A percentile compares a stretch with the other conserved stretches of the same genome.
phyloP scores from a whole-genome alignment of 2,888 invertebrate genomes.

The Nomada fabriciana region DNA sequence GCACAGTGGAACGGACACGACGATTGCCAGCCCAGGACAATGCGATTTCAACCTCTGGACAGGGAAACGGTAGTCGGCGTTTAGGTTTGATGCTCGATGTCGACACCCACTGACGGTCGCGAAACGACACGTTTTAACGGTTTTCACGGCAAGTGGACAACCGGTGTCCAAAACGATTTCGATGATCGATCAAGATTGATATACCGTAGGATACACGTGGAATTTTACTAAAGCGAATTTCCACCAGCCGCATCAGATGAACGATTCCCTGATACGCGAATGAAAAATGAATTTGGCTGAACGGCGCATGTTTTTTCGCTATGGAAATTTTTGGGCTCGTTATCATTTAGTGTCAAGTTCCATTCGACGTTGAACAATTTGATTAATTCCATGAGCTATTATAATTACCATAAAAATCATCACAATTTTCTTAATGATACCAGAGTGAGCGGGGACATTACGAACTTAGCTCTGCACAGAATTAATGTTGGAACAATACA shows the following conservation, averaged over 20 bases:
- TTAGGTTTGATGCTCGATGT: conserved; percentile 45
- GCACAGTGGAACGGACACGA: conserved; percentile 29
- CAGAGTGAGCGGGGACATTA: too few relatives aligned
- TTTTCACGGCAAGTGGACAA: conserved; percentile 50
- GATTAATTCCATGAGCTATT: too few relatives aligned
- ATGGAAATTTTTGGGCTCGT: too few relatives aligned
- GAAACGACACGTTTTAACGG: conserved; percentile 42
- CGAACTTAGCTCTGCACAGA: too few relatives aligned
- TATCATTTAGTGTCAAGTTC: too few relatives aligned
- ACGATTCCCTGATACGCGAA: conserved; percentile 26
- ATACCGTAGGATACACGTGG: conserved; percentile 5
- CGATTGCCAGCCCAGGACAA: conserved; percentile 42
- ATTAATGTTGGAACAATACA: too few relatives aligned
- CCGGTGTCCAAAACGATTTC: conserved; percentile 41
- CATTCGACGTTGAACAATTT: neutral
- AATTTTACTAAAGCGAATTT: conserved; percentile 31
- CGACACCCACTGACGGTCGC: conserved; percentile 36
- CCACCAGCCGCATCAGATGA: conserved; percentile 1
- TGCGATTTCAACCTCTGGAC: conserved; percentile 39
- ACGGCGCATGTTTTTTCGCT: too few relatives aligned
- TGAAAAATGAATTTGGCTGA: conserved; percentile 11
- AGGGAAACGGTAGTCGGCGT: conserved; percentile 33
- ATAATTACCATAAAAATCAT: neutral
- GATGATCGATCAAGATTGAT: conserved; percentile 57
- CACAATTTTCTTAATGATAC: neutral